Evolutionary conservation across 2,113 vertebrate genomes (phyloP).

Genomic region (Myotis brandtii): DNA sequence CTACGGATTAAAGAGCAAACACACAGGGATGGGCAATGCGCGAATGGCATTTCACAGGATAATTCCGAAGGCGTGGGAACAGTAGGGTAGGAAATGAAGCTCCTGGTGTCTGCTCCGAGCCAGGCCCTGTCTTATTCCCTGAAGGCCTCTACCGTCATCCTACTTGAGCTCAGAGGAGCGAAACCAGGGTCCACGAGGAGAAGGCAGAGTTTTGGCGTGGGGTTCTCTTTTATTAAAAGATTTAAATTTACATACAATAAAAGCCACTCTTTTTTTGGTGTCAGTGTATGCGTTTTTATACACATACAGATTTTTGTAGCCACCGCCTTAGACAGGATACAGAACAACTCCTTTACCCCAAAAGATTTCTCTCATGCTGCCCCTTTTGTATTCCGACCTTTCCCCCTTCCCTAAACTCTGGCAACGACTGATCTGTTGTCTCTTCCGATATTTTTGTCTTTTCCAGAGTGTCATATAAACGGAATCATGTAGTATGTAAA

Average conservation of each 20-base stretch:
- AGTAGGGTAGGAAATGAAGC: neutral
- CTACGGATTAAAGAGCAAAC: neutral
- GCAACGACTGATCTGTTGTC: neutral
- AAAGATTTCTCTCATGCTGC: neutral
- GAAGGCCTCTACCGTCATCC: neutral
- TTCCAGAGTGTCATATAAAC: neutral
- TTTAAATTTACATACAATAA: too few species aligned
- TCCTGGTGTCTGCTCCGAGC: neutral
- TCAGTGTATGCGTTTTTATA: neutral
- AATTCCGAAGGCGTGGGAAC: accelerated
- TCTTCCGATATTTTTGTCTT: neutral
- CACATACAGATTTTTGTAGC: neutral
- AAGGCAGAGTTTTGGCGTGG: neutral
- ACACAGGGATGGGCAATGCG: neutral
- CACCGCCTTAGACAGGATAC: neutral
- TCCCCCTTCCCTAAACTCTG: neutral
- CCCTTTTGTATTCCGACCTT: neutral
- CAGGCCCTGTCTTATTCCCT: neutral
- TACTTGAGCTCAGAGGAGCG: neutral
- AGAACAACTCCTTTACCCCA: neutral
- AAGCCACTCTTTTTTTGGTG: neutral
- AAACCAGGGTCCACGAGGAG: neutral
- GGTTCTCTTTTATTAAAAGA: neutral
- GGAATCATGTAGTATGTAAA: neutral
- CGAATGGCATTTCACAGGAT: neutral